phyloP scores from a whole-genome alignment of 2,113 vertebrate genomes.

The Callithrix jacchus region DNA sequence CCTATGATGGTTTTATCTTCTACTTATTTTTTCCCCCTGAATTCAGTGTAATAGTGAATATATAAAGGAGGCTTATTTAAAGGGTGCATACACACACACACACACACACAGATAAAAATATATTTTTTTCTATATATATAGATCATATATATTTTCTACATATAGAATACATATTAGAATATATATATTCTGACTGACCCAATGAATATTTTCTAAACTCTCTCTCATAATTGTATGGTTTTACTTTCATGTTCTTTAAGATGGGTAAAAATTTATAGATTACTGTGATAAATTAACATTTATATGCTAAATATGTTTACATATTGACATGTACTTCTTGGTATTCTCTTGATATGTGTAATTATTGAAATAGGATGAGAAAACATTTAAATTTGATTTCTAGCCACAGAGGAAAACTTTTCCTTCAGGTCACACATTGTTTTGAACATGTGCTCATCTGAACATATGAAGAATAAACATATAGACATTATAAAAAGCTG shows the following conservation, averaged over 20 bases:
- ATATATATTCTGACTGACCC: not conserved
- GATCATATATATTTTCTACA: no score
- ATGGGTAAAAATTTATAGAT: not conserved
- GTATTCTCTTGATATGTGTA: not conserved
- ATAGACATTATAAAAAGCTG: not conserved
- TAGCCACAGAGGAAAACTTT: not conserved
- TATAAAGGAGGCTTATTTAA: not conserved
- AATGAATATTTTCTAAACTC: not conserved
- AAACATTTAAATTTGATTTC: not conserved
- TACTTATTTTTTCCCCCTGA: not conserved
- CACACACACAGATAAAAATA: no score
- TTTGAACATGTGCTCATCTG: not conserved
- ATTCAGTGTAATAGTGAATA: not conserved
- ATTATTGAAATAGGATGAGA: constrained; percentile 7
- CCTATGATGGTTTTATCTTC: not conserved
- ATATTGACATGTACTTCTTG: not conserved
- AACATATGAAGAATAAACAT: not conserved
- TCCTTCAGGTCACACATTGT: not conserved
- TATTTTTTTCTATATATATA: not conserved
- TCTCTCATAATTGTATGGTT: not conserved
- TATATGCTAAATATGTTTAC: not conserved
- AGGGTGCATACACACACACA: not conserved
- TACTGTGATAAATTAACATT: constrained; percentile 2
- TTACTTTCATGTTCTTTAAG: constrained; percentile 44
- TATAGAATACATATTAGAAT: not conserved